Percentiles rank a stretch among this genome's conserved stretches.
These are phyloP conservation scores for Nyctalus aviator DNA, from an alignment of 2,797 vertebrate genomes.

Conservation along the genomic window DNA sequence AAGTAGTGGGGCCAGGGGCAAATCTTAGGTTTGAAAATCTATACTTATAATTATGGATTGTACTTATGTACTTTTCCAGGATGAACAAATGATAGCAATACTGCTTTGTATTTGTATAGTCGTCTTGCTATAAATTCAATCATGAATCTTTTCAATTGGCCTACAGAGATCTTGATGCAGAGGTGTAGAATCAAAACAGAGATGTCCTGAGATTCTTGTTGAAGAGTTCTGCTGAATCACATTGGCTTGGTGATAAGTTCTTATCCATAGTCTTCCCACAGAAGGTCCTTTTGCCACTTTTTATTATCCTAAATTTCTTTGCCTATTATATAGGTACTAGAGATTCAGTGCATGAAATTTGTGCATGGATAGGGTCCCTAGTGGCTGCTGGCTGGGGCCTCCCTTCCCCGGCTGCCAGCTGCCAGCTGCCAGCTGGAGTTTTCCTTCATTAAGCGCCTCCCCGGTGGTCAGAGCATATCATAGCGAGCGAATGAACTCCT, in stretches of 20 bases:
- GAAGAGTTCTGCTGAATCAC: background rate
- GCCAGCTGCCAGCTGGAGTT: accelerated
- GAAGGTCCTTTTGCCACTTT: background rate
- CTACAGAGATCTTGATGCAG: background rate
- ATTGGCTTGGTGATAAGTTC: background rate
- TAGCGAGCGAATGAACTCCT: no score
- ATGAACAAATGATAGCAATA: background rate
- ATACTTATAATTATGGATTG: background rate
- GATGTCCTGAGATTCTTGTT: background rate
- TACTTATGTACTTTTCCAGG: background rate
- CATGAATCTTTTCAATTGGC: background rate
- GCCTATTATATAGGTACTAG: background rate
- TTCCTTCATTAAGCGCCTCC: no score
- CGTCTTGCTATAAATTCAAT: background rate
- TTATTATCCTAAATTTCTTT: background rate
- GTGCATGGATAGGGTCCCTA: no score
- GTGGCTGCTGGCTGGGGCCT: no score
- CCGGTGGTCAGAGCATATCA: no score
- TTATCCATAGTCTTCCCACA: no score
- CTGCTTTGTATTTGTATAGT: background rate
- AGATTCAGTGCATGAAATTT: no score
- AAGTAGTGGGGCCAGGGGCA: background rate
- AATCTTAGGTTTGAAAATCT: background rate
- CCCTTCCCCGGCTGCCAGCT: no score
- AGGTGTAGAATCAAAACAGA: background rate